phyloP scores from a whole-genome alignment of 2,797 vertebrate genomes.

The Oophaga sylvatica region DNA sequence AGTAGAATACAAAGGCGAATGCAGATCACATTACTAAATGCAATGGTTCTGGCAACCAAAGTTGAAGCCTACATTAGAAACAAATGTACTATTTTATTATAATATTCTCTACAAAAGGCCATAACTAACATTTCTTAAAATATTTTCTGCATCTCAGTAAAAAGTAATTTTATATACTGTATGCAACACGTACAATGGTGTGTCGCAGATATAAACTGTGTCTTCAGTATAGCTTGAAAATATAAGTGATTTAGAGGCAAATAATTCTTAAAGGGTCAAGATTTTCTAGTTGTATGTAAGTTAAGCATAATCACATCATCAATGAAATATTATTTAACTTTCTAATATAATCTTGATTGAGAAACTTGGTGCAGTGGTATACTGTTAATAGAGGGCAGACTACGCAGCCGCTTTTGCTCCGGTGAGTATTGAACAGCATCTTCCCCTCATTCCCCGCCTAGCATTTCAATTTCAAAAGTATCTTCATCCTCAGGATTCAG shows the following conservation, averaged over 20 bases:
- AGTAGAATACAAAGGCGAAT: constrained; percentile 28
- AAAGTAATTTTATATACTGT: not conserved
- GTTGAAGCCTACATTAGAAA: constrained; percentile 29
- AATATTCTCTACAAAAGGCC: not conserved
- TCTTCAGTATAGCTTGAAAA: not conserved
- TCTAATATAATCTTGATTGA: no score
- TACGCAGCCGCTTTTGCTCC: no score
- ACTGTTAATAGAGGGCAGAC: no score
- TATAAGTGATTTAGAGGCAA: not conserved
- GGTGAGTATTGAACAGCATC: no score
- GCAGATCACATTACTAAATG: constrained; percentile 35
- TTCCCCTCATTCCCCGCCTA: no score
- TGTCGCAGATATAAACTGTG: not conserved
- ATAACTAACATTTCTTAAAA: not conserved
- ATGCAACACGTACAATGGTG: not conserved
- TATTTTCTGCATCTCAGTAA: constrained; percentile 24
- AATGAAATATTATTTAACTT: no score
- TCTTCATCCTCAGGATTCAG: no score
- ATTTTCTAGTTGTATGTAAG: no score
- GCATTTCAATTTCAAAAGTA: no score
- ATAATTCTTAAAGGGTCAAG: not conserved
- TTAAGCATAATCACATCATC: no score
- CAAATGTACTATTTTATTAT: constrained; percentile 24
- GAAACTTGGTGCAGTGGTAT: no score
- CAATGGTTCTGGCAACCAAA: constrained; percentile 15